phyloP scores from a whole-genome alignment of 2,888 invertebrate genomes.

The Ichneumoninae sp. region DNA sequence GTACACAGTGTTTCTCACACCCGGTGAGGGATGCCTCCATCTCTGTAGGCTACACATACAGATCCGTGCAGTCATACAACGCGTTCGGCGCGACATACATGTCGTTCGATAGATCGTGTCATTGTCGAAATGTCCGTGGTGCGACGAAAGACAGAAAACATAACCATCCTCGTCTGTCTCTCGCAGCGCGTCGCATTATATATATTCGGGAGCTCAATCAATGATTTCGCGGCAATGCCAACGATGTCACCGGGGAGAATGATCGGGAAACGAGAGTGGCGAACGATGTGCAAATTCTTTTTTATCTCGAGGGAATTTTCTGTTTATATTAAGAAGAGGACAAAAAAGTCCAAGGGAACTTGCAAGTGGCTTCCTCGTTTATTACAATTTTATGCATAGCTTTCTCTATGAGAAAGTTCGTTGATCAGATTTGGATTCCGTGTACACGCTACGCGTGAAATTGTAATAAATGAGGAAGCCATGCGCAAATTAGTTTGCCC shows the following conservation, averaged over 20 bases:
- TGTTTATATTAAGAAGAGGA: too few relatives aligned
- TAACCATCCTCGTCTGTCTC: neutral
- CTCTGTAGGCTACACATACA: neutral
- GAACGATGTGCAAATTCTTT: neutral
- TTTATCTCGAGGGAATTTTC: neutral
- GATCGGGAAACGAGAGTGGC: constrained; percentile 2
- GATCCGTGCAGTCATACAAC: constrained; percentile 26
- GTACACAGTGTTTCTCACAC: constrained; percentile 34
- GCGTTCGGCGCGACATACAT: neutral
- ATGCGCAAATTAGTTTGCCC: too few relatives aligned
- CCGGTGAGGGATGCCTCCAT: neutral
- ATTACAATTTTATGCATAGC: too few relatives aligned
- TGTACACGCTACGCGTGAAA: too few relatives aligned
- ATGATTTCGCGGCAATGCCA: constrained; percentile 60
- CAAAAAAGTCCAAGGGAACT: too few relatives aligned
- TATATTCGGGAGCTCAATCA: constrained; percentile 59
- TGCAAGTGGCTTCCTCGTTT: too few relatives aligned
- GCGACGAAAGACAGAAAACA: constrained; percentile 36
- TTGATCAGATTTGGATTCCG: too few relatives aligned
- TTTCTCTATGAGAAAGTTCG: too few relatives aligned
- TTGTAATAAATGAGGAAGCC: too few relatives aligned
- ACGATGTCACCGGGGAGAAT: constrained; percentile 30
- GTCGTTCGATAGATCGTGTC: constrained; percentile 40
- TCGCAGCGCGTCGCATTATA: constrained; percentile 11
- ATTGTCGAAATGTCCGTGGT: constrained; percentile 34